Evolutionary conservation across 2,888 invertebrate species (phyloP), one percentile per base, ranked within the genome.

Genomic region (Drosophila dives): DNA sequence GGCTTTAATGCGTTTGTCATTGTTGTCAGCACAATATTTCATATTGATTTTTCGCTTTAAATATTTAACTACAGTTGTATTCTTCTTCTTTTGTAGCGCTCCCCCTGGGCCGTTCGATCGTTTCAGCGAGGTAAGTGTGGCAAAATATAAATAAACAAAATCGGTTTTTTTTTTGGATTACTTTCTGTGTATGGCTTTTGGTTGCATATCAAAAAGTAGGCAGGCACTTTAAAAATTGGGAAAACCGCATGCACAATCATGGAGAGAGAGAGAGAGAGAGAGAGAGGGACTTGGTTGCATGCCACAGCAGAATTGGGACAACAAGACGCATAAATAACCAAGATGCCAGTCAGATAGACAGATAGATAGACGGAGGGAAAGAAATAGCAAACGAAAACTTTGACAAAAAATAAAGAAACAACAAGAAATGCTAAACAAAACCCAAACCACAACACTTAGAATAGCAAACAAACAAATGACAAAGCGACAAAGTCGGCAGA

Each of bases 251-350:
- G 64, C 51, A 64, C 36, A 62, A 11, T 15, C n/a, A 54, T 7
- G 36, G 23, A 26, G 23, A 23, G 23, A 23, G 2, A 23, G 23
- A 23, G 23, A 23, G 23, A 54, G n/a, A 11, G 29, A 7, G 29
- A 4, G 8, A 15, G 15, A 4, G 29, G 29, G n/a, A 15, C 34
- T 40, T 54, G 67, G 70, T 63, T 69, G 70, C 73, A 55, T 54
- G 84, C 84, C 73, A 81, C 71, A 75, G 6, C 2, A 83, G 86
- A 86, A 86, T 86, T 86, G 90, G 86, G 88, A 86, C 86, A 86
- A 73, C 89, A 75, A 88, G 86, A 86, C 86, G 88, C 88, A 86
- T 86, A 86, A 86, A 89, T 89, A 86, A 88, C 90, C 86, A 80
- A 75, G 76, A 87, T 87, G 88, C 90, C 80, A 84, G 26, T 5